Percentiles rank a stretch among this genome's conserved stretches.
These are phyloP conservation scores for Cephalopterus ornatus DNA, from an alignment of 2,113 vertebrate species.

Conservation along the genomic window DNA sequence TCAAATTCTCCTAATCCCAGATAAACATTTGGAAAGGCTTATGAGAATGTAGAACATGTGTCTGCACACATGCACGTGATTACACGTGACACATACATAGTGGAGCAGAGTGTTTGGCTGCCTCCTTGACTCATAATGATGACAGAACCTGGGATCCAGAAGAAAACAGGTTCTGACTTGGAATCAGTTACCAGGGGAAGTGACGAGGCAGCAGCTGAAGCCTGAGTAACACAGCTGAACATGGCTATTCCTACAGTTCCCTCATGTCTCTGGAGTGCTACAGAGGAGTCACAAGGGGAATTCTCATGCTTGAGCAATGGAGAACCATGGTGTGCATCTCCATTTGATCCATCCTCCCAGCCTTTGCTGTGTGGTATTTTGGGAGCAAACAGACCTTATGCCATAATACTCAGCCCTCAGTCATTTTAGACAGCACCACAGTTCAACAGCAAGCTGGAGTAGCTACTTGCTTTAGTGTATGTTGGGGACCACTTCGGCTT, in stretches of 20 bases:
- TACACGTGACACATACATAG: background rate
- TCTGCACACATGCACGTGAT: background rate
- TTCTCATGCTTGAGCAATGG: background rate
- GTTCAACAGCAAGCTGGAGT: background rate
- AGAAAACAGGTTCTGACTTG: background rate
- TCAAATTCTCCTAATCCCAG: background rate
- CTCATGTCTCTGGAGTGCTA: background rate
- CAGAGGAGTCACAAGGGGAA: background rate
- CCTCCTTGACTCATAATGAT: background rate
- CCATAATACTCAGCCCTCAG: background rate
- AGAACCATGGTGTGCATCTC: background rate
- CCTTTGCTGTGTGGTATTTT: background rate
- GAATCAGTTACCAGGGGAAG: background rate
- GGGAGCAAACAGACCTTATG: background rate
- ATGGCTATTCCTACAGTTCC: background rate
- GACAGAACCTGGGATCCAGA: background rate
- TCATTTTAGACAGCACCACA: background rate
- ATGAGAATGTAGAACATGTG: background rate
- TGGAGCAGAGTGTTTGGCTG: background rate
- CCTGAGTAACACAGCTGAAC: background rate
- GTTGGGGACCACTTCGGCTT: background rate
- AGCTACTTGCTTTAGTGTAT: background rate
- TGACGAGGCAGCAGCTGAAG: background rate
- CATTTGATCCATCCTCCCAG: background rate
- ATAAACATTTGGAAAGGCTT: background rate